phyloP scores from a whole-genome alignment of 2,888 invertebrate species.

The Hipparchia semele region DNA sequence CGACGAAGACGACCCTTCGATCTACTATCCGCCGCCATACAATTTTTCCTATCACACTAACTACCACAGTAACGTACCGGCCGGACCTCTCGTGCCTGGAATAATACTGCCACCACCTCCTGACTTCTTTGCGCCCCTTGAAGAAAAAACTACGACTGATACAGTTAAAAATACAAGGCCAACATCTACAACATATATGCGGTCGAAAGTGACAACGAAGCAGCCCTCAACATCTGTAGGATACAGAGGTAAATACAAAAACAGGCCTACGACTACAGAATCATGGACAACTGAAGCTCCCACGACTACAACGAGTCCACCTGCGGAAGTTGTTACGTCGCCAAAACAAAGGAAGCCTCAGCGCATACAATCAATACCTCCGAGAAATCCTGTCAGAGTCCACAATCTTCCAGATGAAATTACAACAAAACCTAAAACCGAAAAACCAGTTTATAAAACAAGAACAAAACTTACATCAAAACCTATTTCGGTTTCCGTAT shows the following conservation, averaged over 20 bases:
- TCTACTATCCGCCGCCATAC: constrained; percentile 96
- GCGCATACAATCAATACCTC: constrained; percentile 61
- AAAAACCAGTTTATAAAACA: constrained; percentile 73
- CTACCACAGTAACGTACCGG: constrained; percentile 89
- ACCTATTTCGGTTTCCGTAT: constrained; percentile 74
- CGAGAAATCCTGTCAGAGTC: constrained; percentile 72
- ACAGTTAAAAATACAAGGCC: constrained; percentile 59
- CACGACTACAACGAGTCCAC: constrained; percentile 63
- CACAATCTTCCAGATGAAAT: constrained; percentile 71
- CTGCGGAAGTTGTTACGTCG: constrained; percentile 70
- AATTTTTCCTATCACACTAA: constrained; percentile 92
- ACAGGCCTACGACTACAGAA: constrained; percentile 70
- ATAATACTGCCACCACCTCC: constrained; percentile 95
- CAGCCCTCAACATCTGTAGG: constrained; percentile 56
- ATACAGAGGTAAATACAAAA: constrained; percentile 68
- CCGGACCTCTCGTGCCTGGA: constrained; percentile 94
- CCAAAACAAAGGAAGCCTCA: constrained; percentile 68
- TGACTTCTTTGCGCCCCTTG: constrained; percentile 90
- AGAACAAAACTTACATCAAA: constrained; percentile 78
- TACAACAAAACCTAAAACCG: constrained; percentile 67
- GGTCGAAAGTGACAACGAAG: constrained; percentile 65
- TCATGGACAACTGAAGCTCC: constrained; percentile 68
- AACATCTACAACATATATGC: constrained; percentile 55
- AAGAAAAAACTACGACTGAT: constrained; percentile 74
- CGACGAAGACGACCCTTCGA: constrained; percentile 95